Evolutionary conservation across 2,888 invertebrate genomes (phyloP).

Genomic region (Rugalucina vietnamica): DNA sequence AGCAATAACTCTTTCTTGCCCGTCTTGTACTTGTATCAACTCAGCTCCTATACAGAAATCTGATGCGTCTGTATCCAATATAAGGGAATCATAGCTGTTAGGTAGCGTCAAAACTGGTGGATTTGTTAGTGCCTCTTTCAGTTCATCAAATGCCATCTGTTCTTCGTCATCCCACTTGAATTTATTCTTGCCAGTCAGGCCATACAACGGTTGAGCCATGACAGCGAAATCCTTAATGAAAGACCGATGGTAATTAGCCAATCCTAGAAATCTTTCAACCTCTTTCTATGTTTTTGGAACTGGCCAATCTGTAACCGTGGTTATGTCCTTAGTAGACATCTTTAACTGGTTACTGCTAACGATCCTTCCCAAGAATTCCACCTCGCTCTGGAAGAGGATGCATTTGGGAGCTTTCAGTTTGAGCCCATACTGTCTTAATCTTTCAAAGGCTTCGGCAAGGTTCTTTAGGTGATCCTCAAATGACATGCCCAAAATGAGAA

Average conservation of each 20-base stretch:
- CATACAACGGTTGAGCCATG: conserved; percentile 30
- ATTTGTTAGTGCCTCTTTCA: conserved; percentile 9
- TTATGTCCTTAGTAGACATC: background rate
- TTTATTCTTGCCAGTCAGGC: conserved; percentile 37
- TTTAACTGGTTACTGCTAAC: conserved; percentile 21
- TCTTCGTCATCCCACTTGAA: conserved; percentile 32
- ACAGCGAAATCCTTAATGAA: conserved; percentile 32
- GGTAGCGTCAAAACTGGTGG: conserved; percentile 49
- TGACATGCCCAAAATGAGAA: conserved; percentile 51
- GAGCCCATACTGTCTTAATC: conserved; percentile 33
- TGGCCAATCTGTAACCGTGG: conserved; percentile 40
- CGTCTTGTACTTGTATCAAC: conserved; percentile 52
- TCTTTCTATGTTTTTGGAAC: conserved; percentile 20
- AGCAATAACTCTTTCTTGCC: conserved; percentile 42
- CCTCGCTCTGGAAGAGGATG: no score
- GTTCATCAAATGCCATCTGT: conserved; percentile 20
- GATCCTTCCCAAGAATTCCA: conserved; percentile 34
- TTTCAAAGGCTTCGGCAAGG: conserved; percentile 30
- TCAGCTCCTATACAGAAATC: conserved; percentile 41
- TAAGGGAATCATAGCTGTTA: conserved; percentile 16
- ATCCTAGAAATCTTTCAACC: conserved; percentile 53
- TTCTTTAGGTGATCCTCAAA: conserved; percentile 46
- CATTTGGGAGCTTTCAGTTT: conserved; percentile 20
- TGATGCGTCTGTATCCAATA: conserved; percentile 27
- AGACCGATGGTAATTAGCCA: conserved; percentile 45